phyloP scores from a whole-genome alignment of 53 echinoderm and acorn worm genomes.

The Zoroaster sp. region DNA sequence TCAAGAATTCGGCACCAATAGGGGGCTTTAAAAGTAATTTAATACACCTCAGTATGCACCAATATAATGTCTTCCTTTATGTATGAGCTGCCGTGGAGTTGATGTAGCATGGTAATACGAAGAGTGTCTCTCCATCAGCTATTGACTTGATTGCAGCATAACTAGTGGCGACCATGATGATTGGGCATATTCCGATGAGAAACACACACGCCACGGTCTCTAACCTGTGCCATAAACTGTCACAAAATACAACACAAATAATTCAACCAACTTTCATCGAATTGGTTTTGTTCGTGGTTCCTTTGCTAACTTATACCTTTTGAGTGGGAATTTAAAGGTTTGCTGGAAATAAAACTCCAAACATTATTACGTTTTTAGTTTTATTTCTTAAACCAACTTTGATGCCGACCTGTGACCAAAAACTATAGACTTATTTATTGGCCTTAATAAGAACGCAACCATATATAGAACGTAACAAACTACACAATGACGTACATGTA shows the following conservation, averaged over 20 bases:
- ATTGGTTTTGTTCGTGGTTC: background rate
- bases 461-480: too few relatives aligned
- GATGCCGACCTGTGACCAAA: too few relatives aligned
- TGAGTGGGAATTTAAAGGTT: too few relatives aligned
- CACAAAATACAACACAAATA: background rate
- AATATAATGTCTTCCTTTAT: too few relatives aligned
- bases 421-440: too few relatives aligned
- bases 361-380: background rate
- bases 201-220: background rate
- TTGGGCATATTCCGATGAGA: background rate
- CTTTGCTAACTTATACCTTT: background rate
- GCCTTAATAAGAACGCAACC: too few relatives aligned
- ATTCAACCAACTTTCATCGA: background rate
- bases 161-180: background rate
- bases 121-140: background rate
- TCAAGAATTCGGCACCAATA: too few relatives aligned
- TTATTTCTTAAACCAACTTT: background rate
- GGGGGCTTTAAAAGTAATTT: too few relatives aligned
- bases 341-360: too few relatives aligned
- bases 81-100: background rate
- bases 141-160: background rate
- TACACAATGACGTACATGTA: too few relatives aligned
- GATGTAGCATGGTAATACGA: conserved; percentile 15
- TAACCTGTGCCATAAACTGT: background rate
- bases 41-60: too few relatives aligned